Base-by-base conservation (phyloP, 2,113 vertebrate genomes). In the Gasterosteus nipponicus region DNA sequence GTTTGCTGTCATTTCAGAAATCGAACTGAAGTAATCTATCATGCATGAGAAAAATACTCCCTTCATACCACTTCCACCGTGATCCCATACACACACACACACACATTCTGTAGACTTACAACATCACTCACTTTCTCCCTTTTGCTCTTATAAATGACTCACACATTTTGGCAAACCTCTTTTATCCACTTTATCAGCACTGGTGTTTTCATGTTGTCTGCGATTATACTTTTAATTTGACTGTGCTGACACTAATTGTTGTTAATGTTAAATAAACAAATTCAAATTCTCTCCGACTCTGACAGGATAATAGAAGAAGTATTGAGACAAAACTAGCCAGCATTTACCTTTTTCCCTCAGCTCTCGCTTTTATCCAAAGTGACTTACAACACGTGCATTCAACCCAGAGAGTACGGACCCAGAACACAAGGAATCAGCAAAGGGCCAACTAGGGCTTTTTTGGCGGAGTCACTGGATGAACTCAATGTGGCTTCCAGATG, bases 251-350 rank as follows among this genome's bases (percentile, higher is more conserved):
- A 49, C 10, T 31, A 64, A 83, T 71, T 77, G 71, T 1, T 33
- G 2, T 18, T 35, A 63, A 81, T 80, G 44, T 29, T 65, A 54
- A 63, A 73, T 11, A 59, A 60, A 73, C 64, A 79, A 79, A 87
- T 80, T 73, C 47, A 7, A 26, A 41, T 4, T 54, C 53, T 70
- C 73, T 31, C 39, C 26, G 56, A 76, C 84, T 67, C 69, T 84
- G 83, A 87, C 86, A 85, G 85, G 51, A 73, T 88, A 86, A 92
- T 91, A 57, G 75, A 85, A 79, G 81, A 41, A 67, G 10, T 56
- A 29, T 14, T 16, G 14, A 16, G 15, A 16, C 69, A 83, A 58
- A 89, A 51, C 79, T 14, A 57, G 65, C 64, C 63, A 38, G 61
- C 3, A 38, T 38, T 38, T 7, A 38, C 4, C 3, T 38, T 4